These are phyloP conservation scores for Atopsyche davidsoni DNA, from an alignment of 1,140 invertebrate genomes.

Conservation along the genomic window DNA sequence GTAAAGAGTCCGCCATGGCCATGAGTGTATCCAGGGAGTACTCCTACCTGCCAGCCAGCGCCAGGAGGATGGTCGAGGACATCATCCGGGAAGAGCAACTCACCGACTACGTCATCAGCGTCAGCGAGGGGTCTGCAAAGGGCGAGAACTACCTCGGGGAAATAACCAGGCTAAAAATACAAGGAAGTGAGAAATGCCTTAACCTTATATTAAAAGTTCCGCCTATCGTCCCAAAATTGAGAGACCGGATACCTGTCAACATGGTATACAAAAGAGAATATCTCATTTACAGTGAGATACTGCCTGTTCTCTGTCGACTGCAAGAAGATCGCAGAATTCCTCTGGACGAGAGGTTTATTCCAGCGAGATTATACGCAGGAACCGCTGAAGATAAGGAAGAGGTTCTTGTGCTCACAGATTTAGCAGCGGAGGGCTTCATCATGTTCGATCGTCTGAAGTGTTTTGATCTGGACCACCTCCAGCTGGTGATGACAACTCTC, in stretches of 20 bases:
- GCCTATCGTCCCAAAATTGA: not conserved
- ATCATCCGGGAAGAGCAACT: not conserved
- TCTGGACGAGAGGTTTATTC: conserved; percentile 12
- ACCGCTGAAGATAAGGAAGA: conserved; percentile 24
- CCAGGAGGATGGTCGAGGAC: not conserved
- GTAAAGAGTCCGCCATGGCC: too few relatives aligned
- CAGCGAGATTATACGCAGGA: conserved; percentile 30
- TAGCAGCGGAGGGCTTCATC: conserved; percentile 34
- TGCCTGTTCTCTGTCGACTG: not conserved
- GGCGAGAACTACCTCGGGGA: conserved; percentile 22
- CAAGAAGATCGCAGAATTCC: conserved; percentile 2
- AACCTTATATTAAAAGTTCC: conserved; percentile 2
- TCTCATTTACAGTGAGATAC: not conserved
- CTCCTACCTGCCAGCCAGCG: too few relatives aligned
- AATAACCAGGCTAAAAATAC: conserved; percentile 2
- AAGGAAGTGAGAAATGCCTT: not conserved
- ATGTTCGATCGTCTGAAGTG: conserved; percentile 33
- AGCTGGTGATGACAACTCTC: conserved; percentile 34
- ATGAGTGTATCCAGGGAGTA: too few relatives aligned
- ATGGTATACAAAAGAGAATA: conserved; percentile 7
- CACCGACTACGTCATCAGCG: not conserved
- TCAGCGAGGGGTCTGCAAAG: conserved; percentile 5
- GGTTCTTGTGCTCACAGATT: conserved; percentile 37
- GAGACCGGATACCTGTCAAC: not conserved
- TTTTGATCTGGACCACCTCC: conserved; percentile 35